Percentiles rank a stretch among this genome's conserved stretches.
Conservation (phyloP, 2,888 invertebrate genomes). For the Meloe dianella region DNA sequence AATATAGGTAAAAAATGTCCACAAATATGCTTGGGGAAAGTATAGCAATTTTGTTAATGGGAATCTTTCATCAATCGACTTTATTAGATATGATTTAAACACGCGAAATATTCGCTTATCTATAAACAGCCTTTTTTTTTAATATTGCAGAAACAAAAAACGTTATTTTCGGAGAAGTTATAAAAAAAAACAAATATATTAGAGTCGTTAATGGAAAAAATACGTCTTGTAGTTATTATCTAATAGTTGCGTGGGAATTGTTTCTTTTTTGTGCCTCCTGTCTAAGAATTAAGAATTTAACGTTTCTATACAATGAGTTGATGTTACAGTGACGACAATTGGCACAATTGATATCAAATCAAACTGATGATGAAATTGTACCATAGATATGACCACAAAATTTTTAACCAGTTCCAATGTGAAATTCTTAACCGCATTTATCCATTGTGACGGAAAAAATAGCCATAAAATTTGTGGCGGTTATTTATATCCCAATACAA, state of each 20-base stretch:
- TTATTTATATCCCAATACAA: not conserved
- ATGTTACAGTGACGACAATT: too few species aligned
- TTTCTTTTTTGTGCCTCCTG: not conserved
- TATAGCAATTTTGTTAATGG: not conserved
- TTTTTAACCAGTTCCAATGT: not conserved
- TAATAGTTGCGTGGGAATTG: not conserved
- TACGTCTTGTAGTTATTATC: slow-evolving; percentile 1
- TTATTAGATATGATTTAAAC: not conserved
- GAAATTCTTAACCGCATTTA: not conserved
- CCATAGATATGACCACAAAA: slow-evolving; percentile 6
- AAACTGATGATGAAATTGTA: not conserved
- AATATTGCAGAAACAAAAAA: not conserved
- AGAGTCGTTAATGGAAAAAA: not conserved
- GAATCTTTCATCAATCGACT: not conserved
- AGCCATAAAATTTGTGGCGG: not conserved
- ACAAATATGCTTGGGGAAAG: not conserved
- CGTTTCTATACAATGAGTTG: too few species aligned
- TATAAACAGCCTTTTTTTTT: not conserved
- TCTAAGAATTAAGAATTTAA: too few species aligned
- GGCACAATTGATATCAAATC: too few species aligned
- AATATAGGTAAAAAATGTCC: not conserved
- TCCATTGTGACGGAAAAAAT: not conserved
- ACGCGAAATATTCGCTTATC: not conserved
- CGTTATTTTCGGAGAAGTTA: not conserved
- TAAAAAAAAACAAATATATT: not conserved